phyloP scores from a whole-genome alignment of 1,140 invertebrate genomes.

The Eurosta solidaginis region DNA sequence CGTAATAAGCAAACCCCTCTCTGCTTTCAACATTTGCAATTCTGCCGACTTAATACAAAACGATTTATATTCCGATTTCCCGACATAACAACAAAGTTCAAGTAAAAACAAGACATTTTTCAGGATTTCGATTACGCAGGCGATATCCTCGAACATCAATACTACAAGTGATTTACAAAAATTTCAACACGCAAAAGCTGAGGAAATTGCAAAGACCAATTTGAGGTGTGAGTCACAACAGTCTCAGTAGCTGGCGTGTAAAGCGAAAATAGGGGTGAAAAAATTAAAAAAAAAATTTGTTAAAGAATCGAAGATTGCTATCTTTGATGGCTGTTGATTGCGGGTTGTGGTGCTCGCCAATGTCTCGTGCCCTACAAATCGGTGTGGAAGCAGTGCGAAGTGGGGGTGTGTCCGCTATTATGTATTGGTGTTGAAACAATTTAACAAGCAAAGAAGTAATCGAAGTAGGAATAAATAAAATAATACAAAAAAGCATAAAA shows the following conservation, averaged over 20 bases:
- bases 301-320: constrained; percentile 59
- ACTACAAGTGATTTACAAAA: constrained; percentile 48
- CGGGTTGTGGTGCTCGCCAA: constrained; percentile 38
- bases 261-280: neutral
- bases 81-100: constrained; percentile 36
- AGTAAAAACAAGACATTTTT: constrained; percentile 39
- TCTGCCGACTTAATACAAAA: constrained; percentile 43
- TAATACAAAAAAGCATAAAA: no score
- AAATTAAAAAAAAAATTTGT: neutral
- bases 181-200: constrained; percentile 3
- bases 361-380: no score
- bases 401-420: constrained; percentile 44
- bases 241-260: neutral
- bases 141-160: constrained; percentile 34
- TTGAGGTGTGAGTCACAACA: neutral
- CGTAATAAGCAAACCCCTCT: neutral
- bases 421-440: constrained; percentile 60
- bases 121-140: constrained; percentile 33
- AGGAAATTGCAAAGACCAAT: neutral
- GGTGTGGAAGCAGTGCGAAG: neutral
- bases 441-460: constrained; percentile 46
- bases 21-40: neutral
- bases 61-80: constrained; percentile 55
- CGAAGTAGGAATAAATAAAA: constrained; percentile 29
- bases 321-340: constrained; percentile 51